Evolutionary conservation across 2,113 vertebrate species (phyloP), one percentile per base, ranked within the genome.

Genomic region (Taurulus bubalis): DNA sequence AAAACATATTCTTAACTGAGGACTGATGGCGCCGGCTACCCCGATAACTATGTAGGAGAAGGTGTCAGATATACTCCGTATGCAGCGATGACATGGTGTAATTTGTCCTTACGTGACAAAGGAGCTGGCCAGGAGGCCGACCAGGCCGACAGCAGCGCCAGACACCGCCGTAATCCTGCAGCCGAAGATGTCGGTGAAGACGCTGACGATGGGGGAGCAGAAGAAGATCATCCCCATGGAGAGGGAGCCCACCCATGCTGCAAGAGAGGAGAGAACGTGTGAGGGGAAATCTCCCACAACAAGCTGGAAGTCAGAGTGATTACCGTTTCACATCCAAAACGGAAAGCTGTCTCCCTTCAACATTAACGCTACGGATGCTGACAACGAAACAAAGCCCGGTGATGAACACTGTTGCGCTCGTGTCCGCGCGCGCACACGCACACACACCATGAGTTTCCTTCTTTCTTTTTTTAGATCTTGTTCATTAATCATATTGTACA

Each of bases 161-260:
- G 90, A 65, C 9, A 98, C 94, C 2, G 98, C 98, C 0, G 97
- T 97, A 51, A 95, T 92, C 71, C 96, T 94, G 91, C 98, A 99
- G 22, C 98, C 98, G 5, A 96, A 95, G 34, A 96, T 62, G 88
- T 99, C 97, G 3, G 98, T 99, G 94, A 98, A 98, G 86, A 99
- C 69, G 49, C 97, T 99, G 93, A 97, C 98, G 63, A 99, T 96
- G 3, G 98, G 98, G 58, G 98, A 98, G 87, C 97, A 99, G 93
- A 99, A 97, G 95, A 99, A 99, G 89, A 99, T 97, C 97, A 99
- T 98, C 3, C 98, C 98, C 97, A 99, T 99, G 40, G 96, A 97
- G 45, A 99, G 94, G 42, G 98, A 99, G 85, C 94, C 95, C 69
- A 99, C 98, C 97, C 96, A 98, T 0, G 98, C 98, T 99, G 95